Evolutionary conservation across 1,140 invertebrate species (phyloP), one percentile per base, ranked within the genome.

Genomic region (Aethina tumida): DNA sequence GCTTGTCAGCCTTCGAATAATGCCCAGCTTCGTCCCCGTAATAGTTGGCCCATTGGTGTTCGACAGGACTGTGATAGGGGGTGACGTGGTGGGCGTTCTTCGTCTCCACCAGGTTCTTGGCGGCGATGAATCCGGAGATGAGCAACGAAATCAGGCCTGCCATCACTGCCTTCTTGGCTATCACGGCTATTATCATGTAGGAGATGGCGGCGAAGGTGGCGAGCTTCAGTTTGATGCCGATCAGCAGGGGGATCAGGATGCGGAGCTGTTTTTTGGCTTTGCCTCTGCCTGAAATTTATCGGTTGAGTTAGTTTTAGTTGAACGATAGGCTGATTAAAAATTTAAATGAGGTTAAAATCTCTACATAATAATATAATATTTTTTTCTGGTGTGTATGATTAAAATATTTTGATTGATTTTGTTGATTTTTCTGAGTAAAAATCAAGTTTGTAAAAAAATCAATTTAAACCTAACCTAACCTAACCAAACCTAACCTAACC

Each of bases 151-250:
- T 59, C 24, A 79, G 45, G 3, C 72, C 74, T 6, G 70, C 67
- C 35, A 77, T 46, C 43, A 80, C 63, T 31, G 76, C 77, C 50
- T 78, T 79, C 64, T 80, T 79, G 48, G 77, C 76, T 47, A 79
- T 56, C 25, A 79, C 58, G 18, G 68, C 66, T 37, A 77, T 67
- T 17, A 63, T 69, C 50, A 79, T 66, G 64, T 73, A 75, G 8
- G 67, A 62, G 9, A 76, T 58, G 17, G 67, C 65, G 9, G 67
- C 64, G 21, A 79, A 56, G 2, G 65, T 59, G 22, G 66, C 72
- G 28, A 77, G 56, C 53, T 79, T 79, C 41, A 74, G 56, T 59
- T 77, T 77, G 10, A 75, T 62, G 18, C 66, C 70, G 20, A 75
- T 43, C 30, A 79, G 46, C 17, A 78, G 53, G 5, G 75, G 75